Evolutionary conservation across 2,797 vertebrate genomes (phyloP), one percentile per base, ranked within the genome.

Genomic region (Tragopan temminckii): DNA sequence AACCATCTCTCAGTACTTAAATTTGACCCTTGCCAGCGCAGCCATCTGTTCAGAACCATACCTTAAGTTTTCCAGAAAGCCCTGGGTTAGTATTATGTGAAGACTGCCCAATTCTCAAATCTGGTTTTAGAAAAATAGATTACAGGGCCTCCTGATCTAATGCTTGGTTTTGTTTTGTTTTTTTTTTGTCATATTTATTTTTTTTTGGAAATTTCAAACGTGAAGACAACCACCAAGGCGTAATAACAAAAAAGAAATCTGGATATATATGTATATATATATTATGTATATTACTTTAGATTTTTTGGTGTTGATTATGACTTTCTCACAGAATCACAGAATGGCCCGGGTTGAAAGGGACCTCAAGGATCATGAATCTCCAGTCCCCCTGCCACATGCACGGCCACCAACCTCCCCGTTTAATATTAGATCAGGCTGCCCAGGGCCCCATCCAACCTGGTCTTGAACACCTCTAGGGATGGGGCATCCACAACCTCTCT

Each of bases 1-100:
- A 48, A 45, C 8, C 7, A 8, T 36, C 7, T 14, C n/a, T 8
- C 16, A 10, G 11, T 29, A 18, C 4, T 6, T 0, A 11, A 13
- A 48, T 24, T 75, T 75, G 8, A 11, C 38, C 27, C 29, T 14
- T 69, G 16, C 31, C 5, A 8, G 1, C 1, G 29, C 13, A 66
- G 38, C 18, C 12, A 2, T 40, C 33, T 19, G 1, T 48, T 38
- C 12, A 1, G 9, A 62, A 11, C 42, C 9, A 2, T 11, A 4
- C 20, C 2, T 1, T 1, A 74, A n/a, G 72, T 42, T 78, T 64
- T 66, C 7, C 24, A 21, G 52, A 24, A 69, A 82, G 29, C 20
- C 10, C 2, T 16, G 10, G 42, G 29, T 82, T 40, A 33, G 1
- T 29, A 4, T 62, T 21, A 4, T 21, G n/a, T 20, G 31, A 18